These are phyloP conservation scores for Rhamphomyia laevipes DNA, from an alignment of 2,888 invertebrate species.

Conservation along the genomic window DNA sequence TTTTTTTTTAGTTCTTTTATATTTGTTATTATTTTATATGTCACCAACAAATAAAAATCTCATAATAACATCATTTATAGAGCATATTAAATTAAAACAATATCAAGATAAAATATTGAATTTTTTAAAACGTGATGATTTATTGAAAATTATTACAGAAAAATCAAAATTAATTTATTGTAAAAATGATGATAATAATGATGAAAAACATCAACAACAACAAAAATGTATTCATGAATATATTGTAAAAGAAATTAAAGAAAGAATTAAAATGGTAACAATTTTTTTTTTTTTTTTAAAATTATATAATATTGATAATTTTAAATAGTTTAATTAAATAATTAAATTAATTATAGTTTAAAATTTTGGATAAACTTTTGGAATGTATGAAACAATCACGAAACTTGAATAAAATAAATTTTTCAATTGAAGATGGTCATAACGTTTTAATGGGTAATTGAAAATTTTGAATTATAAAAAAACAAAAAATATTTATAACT, in stretches of 20 bases:
- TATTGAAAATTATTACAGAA: neutral
- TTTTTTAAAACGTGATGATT: slow-evolving; percentile 4
- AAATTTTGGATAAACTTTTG: neutral
- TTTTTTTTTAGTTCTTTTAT: neutral
- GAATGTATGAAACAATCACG: neutral
- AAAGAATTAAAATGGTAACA: too few relatives aligned
- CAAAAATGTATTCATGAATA: too few relatives aligned
- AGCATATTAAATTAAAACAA: neutral
- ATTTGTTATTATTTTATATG: slow-evolving; percentile 4
- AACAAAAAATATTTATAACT: too few relatives aligned
- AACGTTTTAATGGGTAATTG: neutral
- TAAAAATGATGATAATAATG: too few relatives aligned
- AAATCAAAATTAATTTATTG: neutral
- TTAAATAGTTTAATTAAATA: too few relatives aligned
- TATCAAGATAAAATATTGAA: too few relatives aligned
- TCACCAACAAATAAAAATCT: slow-evolving; percentile 1
- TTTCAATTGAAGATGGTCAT: neutral
- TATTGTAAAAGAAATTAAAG: too few relatives aligned
- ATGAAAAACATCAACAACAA: too few relatives aligned
- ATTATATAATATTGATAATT: too few relatives aligned
- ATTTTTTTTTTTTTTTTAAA: too few relatives aligned
- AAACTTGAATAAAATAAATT: slow-evolving; percentile 2
- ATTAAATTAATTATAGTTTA: too few relatives aligned
- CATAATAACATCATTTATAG: slow-evolving; percentile 2
- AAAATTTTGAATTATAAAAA: too few relatives aligned